Evolutionary conservation across 1,140 invertebrate genomes (phyloP).

Genomic region (Bradynema listronoti): DNA sequence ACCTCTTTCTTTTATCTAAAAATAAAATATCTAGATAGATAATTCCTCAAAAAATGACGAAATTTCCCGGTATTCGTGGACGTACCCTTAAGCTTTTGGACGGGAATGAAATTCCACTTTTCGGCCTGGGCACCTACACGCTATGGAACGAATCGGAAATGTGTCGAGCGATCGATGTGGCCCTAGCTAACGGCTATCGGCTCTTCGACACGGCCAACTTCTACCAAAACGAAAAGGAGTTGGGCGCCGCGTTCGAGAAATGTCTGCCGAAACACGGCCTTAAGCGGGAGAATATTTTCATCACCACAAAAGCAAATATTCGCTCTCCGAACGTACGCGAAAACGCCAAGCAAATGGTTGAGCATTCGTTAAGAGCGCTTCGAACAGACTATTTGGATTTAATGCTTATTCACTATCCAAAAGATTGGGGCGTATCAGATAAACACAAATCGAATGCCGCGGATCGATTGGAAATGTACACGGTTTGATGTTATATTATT

Average conservation of each 20-base stretch:
- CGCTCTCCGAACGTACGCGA: constrained; percentile 20
- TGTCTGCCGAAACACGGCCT: constrained; percentile 34
- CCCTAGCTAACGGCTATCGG: constrained; percentile 30
- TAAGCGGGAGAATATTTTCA: constrained; percentile 42
- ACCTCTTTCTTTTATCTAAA: too few species aligned
- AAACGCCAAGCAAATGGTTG: constrained; percentile 17
- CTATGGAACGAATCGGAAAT: constrained; percentile 23
- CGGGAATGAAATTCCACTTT: constrained; percentile 34
- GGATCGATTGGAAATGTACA: constrained; percentile 17
- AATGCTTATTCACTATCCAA: constrained; percentile 38
- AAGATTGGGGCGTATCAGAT: constrained; percentile 27
- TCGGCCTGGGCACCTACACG: constrained; percentile 40
- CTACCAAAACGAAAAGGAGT: constrained; percentile 35
- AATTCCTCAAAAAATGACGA: too few species aligned
- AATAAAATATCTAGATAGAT: too few species aligned
- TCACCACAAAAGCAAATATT: constrained; percentile 40
- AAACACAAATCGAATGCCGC: constrained; percentile 28
- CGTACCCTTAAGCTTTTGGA: constrained; percentile 16
- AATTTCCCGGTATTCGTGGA: constrained; percentile 12
- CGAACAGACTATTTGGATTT: constrained; percentile 38
- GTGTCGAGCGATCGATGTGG: constrained; percentile 37
- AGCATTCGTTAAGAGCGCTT: constrained; percentile 14
- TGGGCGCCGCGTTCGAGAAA: constrained; percentile 42
- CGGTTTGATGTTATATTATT: too few species aligned
- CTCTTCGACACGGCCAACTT: constrained; percentile 44